A percentile compares a stretch with the other conserved stretches of the same genome.
phyloP scores from a whole-genome alignment of 1,140 invertebrate species.

The Drosophila ogumai region DNA sequence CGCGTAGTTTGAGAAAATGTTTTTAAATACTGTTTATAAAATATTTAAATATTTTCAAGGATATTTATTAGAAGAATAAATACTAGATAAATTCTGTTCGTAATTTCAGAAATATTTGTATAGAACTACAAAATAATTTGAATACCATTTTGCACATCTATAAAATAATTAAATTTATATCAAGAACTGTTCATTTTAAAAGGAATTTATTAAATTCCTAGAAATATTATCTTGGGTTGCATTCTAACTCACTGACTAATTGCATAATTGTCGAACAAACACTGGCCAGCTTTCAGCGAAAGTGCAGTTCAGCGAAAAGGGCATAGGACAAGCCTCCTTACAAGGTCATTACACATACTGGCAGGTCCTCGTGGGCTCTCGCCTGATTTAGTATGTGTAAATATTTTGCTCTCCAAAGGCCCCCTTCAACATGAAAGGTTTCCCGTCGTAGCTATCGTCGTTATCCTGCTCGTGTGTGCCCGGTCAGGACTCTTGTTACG shows the following conservation, averaged over 20 bases:
- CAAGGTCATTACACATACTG: slow-evolving; percentile 46
- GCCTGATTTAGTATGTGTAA: slow-evolving; percentile 78
- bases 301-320: slow-evolving; percentile 26
- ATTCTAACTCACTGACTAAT: slow-evolving; percentile 4
- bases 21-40: no score
- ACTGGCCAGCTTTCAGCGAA: slow-evolving; percentile 16
- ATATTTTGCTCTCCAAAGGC: slow-evolving; percentile 74
- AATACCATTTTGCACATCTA: not conserved
- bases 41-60: no score
- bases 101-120: no score
- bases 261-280: slow-evolving; percentile 44
- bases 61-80: no score
- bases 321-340: slow-evolving; percentile 31
- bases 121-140: no score
- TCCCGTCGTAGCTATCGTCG: slow-evolving; percentile 50
- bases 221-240: not conserved
- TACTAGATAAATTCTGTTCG: no score
- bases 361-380: slow-evolving; percentile 16
- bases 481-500: slow-evolving; percentile 72
- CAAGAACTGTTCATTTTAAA: no score
- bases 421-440: slow-evolving; percentile 57
- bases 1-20: not conserved
- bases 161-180: not conserved
- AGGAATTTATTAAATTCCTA: no score
- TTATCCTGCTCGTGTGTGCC: slow-evolving; percentile 50